Conservation (phyloP, 2,888 invertebrate genomes). For the Metallyticus violacea region DNA sequence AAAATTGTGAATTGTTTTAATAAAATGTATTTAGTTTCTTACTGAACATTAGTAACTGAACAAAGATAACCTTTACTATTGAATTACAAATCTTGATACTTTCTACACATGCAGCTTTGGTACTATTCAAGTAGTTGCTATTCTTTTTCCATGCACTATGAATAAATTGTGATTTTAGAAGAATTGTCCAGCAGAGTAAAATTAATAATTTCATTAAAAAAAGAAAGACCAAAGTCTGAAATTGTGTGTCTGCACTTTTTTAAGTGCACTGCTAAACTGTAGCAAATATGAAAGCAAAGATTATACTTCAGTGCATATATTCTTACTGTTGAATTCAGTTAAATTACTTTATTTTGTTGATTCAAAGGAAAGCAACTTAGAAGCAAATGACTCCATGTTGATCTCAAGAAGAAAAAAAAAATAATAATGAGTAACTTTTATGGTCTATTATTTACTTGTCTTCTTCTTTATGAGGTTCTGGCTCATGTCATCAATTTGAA, state of each 20-base stretch:
- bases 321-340: no score
- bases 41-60: neutral
- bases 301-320: no score
- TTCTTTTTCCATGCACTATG: neutral
- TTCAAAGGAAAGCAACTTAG: neutral
- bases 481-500: neutral
- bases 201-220: neutral
- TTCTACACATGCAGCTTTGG: neutral
- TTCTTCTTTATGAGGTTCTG: neutral
- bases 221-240: no score
- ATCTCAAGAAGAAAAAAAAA: neutral
- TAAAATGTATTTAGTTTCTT: constrained; percentile 15
- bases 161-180: neutral
- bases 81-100: neutral
- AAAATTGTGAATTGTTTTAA: constrained; percentile 39
- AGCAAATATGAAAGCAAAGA: no score
- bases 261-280: no score
- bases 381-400: neutral
- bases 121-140: neutral
- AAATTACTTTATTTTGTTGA: no score
- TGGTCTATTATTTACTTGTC: neutral
- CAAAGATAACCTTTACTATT: neutral
- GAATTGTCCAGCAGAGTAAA: neutral
- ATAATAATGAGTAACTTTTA: neutral
- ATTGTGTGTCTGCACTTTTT: no score